Evolutionary conservation across 2,113 vertebrate species (phyloP), one percentile per base, ranked within the genome.

Genomic region (Andinoacara biseriatus): DNA sequence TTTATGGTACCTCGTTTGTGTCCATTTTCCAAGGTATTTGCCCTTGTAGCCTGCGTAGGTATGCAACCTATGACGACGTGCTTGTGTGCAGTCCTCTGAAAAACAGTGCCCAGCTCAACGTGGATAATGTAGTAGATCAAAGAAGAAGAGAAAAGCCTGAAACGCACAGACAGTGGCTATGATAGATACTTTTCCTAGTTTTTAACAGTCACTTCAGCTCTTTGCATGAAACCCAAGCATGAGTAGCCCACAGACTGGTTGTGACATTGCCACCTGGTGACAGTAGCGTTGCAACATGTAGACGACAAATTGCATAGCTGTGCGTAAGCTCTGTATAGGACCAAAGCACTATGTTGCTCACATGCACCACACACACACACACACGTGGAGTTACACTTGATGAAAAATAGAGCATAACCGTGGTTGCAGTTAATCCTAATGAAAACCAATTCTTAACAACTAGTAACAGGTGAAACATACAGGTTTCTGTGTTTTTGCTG

Each of bases 401-500:
- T 26, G 31, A 29, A 38, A n/a, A n/a, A 15, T n/a, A 33, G 43
- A 54, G 62, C 24, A 17, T 29, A 43, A 46, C 14, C 61, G 35
- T 35, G 18, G 6, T 58, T 10, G 14, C 2, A 67, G 40, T 79
- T 17, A 7, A 10, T 46, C 54, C 18, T 2, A 7, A 17, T 7
- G 9, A 56, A 65, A 85, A 83, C 26, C 35, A 33, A 17, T 11
- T 54, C 26, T 33, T 18, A 9, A 54, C 4, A n/a, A 26, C 17
- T 43, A 58, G 31, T 62, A 78, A 62, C 26, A 69, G 29, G 20
- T 62, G 62, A 49, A 46, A 54, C 26, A 33, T 10, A 49, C 24
- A n/a, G 40, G 54, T 58, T 79, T 74, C 38, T 7, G 46, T 72
- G 18, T 67, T n/a, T 58, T 76, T 62, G 24, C 69, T 67, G 57